Percentiles rank a stretch among this genome's conserved stretches.
phyloP scores from a whole-genome alignment of 2,888 invertebrate species.

The Physocephala rufipes region DNA sequence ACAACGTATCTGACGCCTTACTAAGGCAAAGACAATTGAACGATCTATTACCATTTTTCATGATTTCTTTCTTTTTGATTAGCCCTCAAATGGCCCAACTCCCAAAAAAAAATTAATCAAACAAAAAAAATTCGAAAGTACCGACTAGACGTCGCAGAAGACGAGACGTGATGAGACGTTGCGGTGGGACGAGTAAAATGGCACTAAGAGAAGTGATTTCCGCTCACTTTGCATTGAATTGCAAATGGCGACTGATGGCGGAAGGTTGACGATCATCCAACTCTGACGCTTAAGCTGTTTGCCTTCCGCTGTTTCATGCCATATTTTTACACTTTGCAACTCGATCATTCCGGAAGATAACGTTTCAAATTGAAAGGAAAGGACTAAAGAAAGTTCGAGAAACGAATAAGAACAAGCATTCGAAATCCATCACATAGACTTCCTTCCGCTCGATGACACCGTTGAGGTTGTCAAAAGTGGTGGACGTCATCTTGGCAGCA shows the following conservation, averaged over 20 bases:
- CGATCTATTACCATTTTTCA: background rate
- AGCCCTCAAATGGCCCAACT: background rate
- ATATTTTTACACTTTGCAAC: background rate
- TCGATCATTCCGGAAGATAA: background rate
- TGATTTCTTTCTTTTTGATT: slow-evolving; percentile 12
- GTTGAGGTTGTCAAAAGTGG: background rate
- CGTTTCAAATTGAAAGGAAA: background rate
- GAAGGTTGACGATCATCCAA: slow-evolving; percentile 25
- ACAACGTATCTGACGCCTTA: background rate
- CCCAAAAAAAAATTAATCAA: too few relatives aligned
- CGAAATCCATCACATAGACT: slow-evolving; percentile 34
- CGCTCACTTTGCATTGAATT: slow-evolving; percentile 53
- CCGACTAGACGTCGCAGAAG: background rate
- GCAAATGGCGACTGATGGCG: slow-evolving; percentile 35
- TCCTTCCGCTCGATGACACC: slow-evolving; percentile 28
- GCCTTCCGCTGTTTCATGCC: slow-evolving; percentile 1
- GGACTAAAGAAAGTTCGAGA: slow-evolving; percentile 21
- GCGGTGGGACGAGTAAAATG: too few relatives aligned
- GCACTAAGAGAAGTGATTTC: slow-evolving; percentile 55
- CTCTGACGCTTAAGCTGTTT: slow-evolving; percentile 30
- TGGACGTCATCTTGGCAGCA: background rate
- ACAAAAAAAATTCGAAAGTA: background rate
- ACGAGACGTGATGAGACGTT: background rate
- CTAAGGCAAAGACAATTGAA: too few relatives aligned
- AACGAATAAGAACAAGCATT: slow-evolving; percentile 23